phyloP scores from a whole-genome alignment of 1,140 invertebrate species.

The Drosophila melanica region DNA sequence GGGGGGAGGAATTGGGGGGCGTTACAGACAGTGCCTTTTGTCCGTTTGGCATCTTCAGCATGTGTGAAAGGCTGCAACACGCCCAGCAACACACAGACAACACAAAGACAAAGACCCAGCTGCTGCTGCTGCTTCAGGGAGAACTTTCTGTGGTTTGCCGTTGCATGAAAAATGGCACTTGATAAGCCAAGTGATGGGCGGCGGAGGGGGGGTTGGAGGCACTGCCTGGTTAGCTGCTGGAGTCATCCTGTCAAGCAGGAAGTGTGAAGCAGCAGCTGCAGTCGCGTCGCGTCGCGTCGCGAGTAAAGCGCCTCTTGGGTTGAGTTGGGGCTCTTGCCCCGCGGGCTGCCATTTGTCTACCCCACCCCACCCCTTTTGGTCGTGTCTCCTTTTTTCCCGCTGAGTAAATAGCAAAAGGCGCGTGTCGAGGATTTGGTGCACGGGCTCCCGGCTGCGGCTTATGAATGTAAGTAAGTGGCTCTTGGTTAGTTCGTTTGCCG shows the following conservation, averaged over 20 bases:
- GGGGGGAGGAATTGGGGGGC: too few relatives aligned
- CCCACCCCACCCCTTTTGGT: not conserved
- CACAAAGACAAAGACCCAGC: constrained; percentile 60
- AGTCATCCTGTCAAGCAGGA: constrained; percentile 74
- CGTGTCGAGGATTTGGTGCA: constrained; percentile 57
- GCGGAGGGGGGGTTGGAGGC: not conserved
- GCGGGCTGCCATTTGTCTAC: constrained; percentile 67
- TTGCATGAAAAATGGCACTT: constrained; percentile 81
- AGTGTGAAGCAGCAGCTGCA: constrained; percentile 66
- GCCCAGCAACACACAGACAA: not conserved
- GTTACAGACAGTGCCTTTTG: constrained; percentile 41
- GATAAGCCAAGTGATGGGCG: constrained; percentile 55
- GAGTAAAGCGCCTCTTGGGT: constrained; percentile 48
- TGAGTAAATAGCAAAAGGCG: constrained; percentile 80
- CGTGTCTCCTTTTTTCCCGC: constrained; percentile 55
- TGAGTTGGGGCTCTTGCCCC: constrained; percentile 51
- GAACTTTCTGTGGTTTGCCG: constrained; percentile 72
- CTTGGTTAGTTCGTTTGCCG: constrained; percentile 76
- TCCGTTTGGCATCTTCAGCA: constrained; percentile 54
- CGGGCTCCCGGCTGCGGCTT: constrained; percentile 53
- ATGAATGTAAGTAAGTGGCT: constrained; percentile 80
- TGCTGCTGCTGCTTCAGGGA: constrained; percentile 51
- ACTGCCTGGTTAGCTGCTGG: constrained; percentile 24
- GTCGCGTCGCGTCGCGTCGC: constrained; percentile 30
- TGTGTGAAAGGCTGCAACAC: constrained; percentile 54